Evolutionary conservation across 2,797 vertebrate genomes (phyloP).

Genomic region (Sebastolobus altivelis): DNA sequence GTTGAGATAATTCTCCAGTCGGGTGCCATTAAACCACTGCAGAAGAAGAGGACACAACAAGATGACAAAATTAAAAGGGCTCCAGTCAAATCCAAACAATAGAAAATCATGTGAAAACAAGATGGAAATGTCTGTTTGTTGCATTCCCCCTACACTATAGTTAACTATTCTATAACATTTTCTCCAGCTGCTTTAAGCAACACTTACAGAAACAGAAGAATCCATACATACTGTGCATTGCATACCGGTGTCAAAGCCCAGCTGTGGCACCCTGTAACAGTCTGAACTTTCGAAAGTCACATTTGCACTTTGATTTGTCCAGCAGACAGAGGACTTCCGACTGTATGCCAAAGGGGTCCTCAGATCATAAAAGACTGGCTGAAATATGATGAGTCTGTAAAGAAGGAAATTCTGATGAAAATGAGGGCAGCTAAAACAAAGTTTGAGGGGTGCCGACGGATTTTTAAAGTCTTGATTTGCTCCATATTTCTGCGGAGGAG

Average conservation of each 20-base stretch:
- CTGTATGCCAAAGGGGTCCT: conserved; percentile 36
- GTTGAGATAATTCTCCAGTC: too few relatives aligned
- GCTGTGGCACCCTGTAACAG: not conserved
- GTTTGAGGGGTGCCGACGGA: conserved; percentile 7
- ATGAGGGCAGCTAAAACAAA: too few relatives aligned
- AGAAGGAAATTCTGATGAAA: too few relatives aligned
- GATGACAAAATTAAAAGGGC: too few relatives aligned
- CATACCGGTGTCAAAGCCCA: not conserved
- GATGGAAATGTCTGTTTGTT: too few relatives aligned
- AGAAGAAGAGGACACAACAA: too few relatives aligned
- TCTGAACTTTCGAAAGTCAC: conserved; percentile 21
- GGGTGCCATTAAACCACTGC: too few relatives aligned
- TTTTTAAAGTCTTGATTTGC: conserved; percentile 40
- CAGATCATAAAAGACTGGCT: conserved; percentile 48
- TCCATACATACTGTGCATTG: not conserved
- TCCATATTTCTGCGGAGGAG: conserved; percentile 36
- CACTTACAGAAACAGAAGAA: not conserved
- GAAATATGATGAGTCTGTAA: conserved; percentile 57
- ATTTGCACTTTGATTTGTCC: conserved; percentile 52
- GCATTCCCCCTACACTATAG: not conserved
- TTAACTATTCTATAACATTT: not conserved
- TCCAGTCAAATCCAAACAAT: not conserved
- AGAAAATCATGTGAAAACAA: not conserved
- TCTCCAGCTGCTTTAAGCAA: not conserved
- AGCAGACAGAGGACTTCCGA: conserved; percentile 15